Base-by-base conservation (phyloP, 2,113 vertebrate species). In the Hystrix brachyura region DNA sequence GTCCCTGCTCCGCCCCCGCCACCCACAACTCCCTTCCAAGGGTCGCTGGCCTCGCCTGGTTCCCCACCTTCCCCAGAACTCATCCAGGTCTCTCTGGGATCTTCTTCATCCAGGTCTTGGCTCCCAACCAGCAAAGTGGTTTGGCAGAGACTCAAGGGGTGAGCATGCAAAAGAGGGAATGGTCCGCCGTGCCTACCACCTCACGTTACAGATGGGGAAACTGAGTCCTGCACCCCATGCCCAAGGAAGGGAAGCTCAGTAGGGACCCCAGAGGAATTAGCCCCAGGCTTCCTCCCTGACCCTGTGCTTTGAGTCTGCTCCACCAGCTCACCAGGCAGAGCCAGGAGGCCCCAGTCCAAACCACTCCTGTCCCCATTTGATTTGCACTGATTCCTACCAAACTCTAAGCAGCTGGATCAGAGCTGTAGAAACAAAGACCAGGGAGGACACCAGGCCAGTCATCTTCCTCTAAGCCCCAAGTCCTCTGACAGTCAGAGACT, bases 1-100 rank as follows among this genome's bases (percentile, higher is more conserved):
- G 1, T 2, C 38, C 74, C 67, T 23, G 14, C 19, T 29, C 8
- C 5, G 0, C 11, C 11, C 9, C 6, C 48, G 2, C 38, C 34
- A 4, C 55, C 71, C 14, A 19, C n/a, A 0, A 55, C 9, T 0
- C 1, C 14, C 15, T 15, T n/a, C 1, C 0, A 21, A 21, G 48
- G 18, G 7, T 7, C 0, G 0, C 34, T 1, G 9, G 64, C 59
- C 55, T 55, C 0, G 0, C 48, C 65, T 12, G 18, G 14, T 74
- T 29, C 21, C 9, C 0, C 0, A 48, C 14, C 34, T 21, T 69
- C 51, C 0, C 0, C 0, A 23, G 5, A 23, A 4, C 1, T 1
- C 19, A 55, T 14, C 87, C 32, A 5, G 53, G 81, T n/a, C 38
- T 0, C 25, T 18, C 51, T 5, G 0, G 27, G 13, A 7, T 23